Evolutionary conservation across 30 jellyfish, hydroid and myxozoan species (phyloP).

Genomic region (Cassiopea xamachana): DNA sequence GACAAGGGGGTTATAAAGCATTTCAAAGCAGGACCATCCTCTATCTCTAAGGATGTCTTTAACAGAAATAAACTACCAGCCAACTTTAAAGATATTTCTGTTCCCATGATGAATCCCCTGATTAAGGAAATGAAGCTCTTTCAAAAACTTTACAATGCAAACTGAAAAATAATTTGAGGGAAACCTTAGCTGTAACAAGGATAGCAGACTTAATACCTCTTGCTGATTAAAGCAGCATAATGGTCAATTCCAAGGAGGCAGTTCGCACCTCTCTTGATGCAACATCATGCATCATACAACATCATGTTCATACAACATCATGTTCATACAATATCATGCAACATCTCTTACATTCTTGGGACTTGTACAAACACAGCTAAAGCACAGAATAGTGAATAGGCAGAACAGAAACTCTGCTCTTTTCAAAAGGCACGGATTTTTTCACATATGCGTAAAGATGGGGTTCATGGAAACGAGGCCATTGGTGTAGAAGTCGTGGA

Average conservation of each 20-base stretch:
- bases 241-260: not conserved
- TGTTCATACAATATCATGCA: too few relatives aligned
- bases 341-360: not conserved
- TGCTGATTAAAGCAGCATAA: not conserved
- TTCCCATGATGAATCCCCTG: not conserved
- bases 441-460: too few relatives aligned
- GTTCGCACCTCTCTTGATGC: not conserved
- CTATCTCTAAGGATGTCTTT: not conserved
- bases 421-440: too few relatives aligned
- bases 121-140: not conserved
- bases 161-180: not conserved
- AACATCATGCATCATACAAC: too few relatives aligned
- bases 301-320: too few relatives aligned
- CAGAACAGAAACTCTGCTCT: too few relatives aligned
- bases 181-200: not conserved
- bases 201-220: not conserved
- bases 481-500: too few relatives aligned
- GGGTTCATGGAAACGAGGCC: too few relatives aligned
- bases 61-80: not conserved
- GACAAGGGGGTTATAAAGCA: not conserved
- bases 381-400: too few relatives aligned
- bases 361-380: not conserved
- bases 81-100: not conserved
- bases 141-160: not conserved
- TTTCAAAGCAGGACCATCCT: not conserved